Percentiles rank a stretch among this genome's conserved stretches.
phyloP scores from a whole-genome alignment of 2,113 vertebrate genomes.

The Anthoscopus minutus region DNA sequence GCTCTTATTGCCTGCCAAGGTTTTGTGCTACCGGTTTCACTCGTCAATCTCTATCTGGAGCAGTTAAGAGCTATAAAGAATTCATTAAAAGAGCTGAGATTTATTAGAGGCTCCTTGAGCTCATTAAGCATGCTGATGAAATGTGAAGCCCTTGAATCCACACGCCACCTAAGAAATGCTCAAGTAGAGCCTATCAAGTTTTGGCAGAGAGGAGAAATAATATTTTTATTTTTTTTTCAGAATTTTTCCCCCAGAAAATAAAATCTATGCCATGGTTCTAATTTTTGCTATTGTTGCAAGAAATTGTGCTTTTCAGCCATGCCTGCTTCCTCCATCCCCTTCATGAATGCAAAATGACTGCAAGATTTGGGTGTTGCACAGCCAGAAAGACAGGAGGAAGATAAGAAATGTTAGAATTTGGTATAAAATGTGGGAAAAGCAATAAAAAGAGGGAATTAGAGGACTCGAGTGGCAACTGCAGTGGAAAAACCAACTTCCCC shows the following conservation, averaged over 20 bases:
- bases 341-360: background rate
- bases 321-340: background rate
- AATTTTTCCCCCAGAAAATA: background rate
- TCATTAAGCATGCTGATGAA: constrained; percentile 44
- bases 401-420: background rate
- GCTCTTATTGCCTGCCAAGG: constrained; percentile 71
- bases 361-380: background rate
- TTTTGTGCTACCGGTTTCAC: constrained; percentile 65
- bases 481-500: background rate
- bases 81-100: constrained; percentile 68
- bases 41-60: constrained; percentile 65
- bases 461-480: background rate
- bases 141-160: constrained; percentile 2
- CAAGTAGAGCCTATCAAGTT: background rate
- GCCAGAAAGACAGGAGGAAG: background rate
- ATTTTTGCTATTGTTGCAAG: background rate
- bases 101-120: constrained; percentile 62
- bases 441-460: background rate
- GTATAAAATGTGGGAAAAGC: background rate
- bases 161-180: background rate
- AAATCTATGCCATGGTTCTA: background rate
- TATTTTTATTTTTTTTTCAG: background rate
- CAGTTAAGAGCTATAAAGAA: constrained; percentile 70
- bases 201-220: background rate
- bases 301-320: background rate